Evolutionary conservation across 37 sponge, comb jelly and placozoan genomes (phyloP), one percentile per base, ranked within the genome.

Genomic region (Hexactinellida sp.): DNA sequence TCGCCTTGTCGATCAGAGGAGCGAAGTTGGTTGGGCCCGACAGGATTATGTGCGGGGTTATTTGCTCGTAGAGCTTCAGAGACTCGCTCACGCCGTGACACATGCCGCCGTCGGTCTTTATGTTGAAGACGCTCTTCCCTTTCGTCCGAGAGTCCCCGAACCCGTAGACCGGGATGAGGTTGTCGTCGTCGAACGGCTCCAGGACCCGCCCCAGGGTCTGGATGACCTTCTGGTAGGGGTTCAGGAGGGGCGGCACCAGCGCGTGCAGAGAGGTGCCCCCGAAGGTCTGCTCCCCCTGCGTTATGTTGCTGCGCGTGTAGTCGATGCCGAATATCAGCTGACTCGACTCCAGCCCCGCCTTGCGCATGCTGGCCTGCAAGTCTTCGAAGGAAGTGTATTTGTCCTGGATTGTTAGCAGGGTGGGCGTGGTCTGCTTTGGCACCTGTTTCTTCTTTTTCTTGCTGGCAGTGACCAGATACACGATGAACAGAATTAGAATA

Each of bases 21-120:
- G 86, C 86, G 36, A 85, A 85, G 55, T 36, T 85, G 86, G 86
- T 85, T 24, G 86, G 86, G 55, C 86, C 86, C 0, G 63, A 55
- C 63, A 85, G 55, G 1, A 24, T 47, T 0, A 54, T 85, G 36
- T 85, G 37, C 23, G 54, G 54, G 21, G 63, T 54, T 0, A 85
- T 54, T n/a, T 54, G 54, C 36, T 7, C 38, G 55, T 85, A 85
- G 34, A n/a, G 36, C 55, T 85, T 36, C 55, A 85, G 32, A 24
- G 39, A 5, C 38, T 83, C 39, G 7, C 39, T 37, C 84, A 38
- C 39, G 3, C 84, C 84, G 30, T 30, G 5, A 30, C 84, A 85
- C 63, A 36, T 54, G 0, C 38, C 36, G 13, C 63, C 86, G 25
- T 36, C 86, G 0, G 55, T 47, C 36, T 85, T 85, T 24, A 85